These are phyloP conservation scores for Sinocyclocheilus maitianheensis DNA, from an alignment of 2,113 vertebrate genomes.

Conservation along the genomic window DNA sequence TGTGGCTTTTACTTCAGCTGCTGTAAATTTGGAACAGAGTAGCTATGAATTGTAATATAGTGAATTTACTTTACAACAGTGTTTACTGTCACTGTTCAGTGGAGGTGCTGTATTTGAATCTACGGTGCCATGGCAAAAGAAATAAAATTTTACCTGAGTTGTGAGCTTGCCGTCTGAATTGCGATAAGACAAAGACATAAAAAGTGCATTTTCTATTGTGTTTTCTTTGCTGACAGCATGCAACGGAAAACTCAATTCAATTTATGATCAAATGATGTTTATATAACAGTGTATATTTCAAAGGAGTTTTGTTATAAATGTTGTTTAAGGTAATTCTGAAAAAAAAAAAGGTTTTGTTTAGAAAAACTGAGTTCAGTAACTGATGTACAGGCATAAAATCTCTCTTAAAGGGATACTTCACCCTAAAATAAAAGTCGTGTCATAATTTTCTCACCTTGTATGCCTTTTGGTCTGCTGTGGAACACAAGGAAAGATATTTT, in stretches of 20 bases:
- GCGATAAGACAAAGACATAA: not conserved
- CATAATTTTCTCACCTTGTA: too few relatives aligned
- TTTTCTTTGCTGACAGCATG: not conserved
- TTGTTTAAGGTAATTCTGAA: not conserved
- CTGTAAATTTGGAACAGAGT: not conserved
- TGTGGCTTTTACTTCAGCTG: not conserved
- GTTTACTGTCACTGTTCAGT: not conserved
- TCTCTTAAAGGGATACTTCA: not conserved
- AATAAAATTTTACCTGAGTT: not conserved
- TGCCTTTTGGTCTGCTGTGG: not conserved
- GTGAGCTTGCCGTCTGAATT: not conserved
- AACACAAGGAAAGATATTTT: not conserved
- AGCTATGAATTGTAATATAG: not conserved
- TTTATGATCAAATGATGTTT: not conserved
- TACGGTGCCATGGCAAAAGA: not conserved
- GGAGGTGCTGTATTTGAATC: not conserved
- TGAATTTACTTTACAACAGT: not conserved
- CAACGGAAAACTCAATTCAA: not conserved
- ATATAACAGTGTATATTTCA: not conserved
- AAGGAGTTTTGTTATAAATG: not conserved
- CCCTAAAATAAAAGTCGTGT: not conserved
- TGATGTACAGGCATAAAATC: not conserved
- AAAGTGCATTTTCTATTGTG: not conserved
- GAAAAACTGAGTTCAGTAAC: too few relatives aligned
- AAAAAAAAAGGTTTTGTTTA: not conserved